These are phyloP conservation scores for Scalopus aquaticus DNA, from an alignment of 2,113 vertebrate genomes.

Conservation along the genomic window DNA sequence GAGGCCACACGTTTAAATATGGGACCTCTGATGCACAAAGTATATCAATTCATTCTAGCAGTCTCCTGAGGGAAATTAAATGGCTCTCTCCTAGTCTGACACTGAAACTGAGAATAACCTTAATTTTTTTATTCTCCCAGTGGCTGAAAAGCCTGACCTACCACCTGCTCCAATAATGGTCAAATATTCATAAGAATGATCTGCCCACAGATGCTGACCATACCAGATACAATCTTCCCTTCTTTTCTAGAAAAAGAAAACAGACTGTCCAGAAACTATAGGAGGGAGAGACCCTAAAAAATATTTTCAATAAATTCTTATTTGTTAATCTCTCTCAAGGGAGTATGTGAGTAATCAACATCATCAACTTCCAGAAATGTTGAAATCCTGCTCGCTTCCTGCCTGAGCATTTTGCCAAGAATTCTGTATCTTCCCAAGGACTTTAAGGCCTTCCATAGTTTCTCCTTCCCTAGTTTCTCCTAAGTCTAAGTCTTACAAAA, in stretches of 20 bases:
- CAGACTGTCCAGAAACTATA: too few relatives aligned
- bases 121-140: too few relatives aligned
- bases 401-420: background rate
- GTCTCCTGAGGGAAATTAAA: too few relatives aligned
- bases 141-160: too few relatives aligned
- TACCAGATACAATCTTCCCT: background rate
- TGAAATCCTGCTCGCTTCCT: background rate
- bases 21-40: too few relatives aligned
- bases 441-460: background rate
- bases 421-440: background rate
- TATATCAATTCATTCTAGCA: too few relatives aligned
- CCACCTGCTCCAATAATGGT: too few relatives aligned
- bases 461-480: background rate
- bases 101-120: too few relatives aligned
- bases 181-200: too few relatives aligned
- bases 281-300: background rate
- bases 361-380: background rate
- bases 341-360: background rate
- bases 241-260: background rate
- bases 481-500: background rate
- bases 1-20: too few relatives aligned
- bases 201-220: too few relatives aligned
- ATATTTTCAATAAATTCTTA: background rate
- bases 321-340: background rate
- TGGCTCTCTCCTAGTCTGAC: too few relatives aligned